Percentiles rank a stretch among this genome's conserved stretches.
phyloP scores from a whole-genome alignment of 1,140 invertebrate genomes.

The Lucilia cuprina region DNA sequence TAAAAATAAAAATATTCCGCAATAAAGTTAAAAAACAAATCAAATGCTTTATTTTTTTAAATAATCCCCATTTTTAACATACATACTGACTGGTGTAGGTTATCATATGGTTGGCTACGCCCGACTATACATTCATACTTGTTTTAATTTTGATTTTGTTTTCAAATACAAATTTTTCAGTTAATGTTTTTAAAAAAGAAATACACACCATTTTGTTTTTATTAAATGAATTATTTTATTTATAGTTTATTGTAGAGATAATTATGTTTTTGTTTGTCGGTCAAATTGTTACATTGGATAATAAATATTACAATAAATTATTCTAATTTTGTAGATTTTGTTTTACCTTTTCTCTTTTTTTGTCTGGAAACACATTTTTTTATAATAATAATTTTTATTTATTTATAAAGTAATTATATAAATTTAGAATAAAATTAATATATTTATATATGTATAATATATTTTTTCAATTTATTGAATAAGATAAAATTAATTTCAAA shows the following conservation, averaged over 20 bases:
- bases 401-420: not conserved
- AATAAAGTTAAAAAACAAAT: too few relatives aligned
- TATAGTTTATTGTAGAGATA: not conserved
- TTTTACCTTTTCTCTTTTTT: not conserved
- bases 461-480: not conserved
- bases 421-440: not conserved
- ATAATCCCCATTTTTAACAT: too few relatives aligned
- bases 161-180: not conserved
- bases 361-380: not conserved
- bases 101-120: too few relatives aligned
- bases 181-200: not conserved
- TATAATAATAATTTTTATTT: not conserved
- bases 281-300: constrained; percentile 8
- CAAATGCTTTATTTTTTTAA: too few relatives aligned
- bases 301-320: not conserved
- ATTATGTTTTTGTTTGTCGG: not conserved
- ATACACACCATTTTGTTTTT: constrained; percentile 3
- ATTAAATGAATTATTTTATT: constrained; percentile 12
- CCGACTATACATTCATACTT: too few relatives aligned
- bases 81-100: too few relatives aligned
- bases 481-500: not conserved
- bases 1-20: too few relatives aligned
- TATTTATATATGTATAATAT: too few relatives aligned
- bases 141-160: too few relatives aligned
- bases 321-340: not conserved